Percentiles rank a stretch among this genome's conserved stretches.
phyloP scores from a whole-genome alignment of 2,888 invertebrate genomes.

The Acronicta leporina region DNA sequence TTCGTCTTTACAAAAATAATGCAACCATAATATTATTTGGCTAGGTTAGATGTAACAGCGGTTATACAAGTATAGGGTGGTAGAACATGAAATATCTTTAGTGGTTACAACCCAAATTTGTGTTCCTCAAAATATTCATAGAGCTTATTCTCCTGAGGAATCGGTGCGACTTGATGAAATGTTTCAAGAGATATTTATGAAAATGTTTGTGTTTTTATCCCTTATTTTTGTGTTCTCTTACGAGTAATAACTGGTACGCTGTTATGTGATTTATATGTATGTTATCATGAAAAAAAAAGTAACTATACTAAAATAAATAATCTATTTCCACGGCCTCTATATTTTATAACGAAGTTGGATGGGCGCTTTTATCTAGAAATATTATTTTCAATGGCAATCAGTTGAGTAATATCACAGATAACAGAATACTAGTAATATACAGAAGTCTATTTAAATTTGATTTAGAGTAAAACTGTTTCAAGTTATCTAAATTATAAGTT shows the following conservation, averaged over 20 bases:
- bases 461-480: conserved; percentile 4
- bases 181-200: conserved; percentile 72
- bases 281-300: too few relatives aligned
- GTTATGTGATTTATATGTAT: conserved; percentile 50
- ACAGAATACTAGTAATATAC: too few relatives aligned
- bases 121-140: conserved; percentile 81
- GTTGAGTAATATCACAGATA: too few relatives aligned
- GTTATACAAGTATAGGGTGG: conserved; percentile 47
- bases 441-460: conserved; percentile 2
- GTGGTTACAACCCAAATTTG: conserved; percentile 70
- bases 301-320: background rate
- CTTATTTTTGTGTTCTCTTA: conserved; percentile 50
- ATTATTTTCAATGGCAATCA: conserved; percentile 2
- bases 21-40: conserved; percentile 66
- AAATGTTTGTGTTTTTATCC: conserved; percentile 66
- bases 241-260: conserved; percentile 37
- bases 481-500: too few relatives aligned
- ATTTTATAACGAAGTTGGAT: conserved; percentile 1
- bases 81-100: conserved; percentile 64
- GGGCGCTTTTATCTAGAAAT: background rate
- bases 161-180: conserved; percentile 72
- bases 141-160: conserved; percentile 74
- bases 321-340: background rate
- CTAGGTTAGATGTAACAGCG: conserved; percentile 56
- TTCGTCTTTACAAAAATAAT: conserved; percentile 71